Evolutionary conservation across 2,797 vertebrate species (phyloP), one percentile per base, ranked within the genome.

Genomic region (Ciconia nigra): DNA sequence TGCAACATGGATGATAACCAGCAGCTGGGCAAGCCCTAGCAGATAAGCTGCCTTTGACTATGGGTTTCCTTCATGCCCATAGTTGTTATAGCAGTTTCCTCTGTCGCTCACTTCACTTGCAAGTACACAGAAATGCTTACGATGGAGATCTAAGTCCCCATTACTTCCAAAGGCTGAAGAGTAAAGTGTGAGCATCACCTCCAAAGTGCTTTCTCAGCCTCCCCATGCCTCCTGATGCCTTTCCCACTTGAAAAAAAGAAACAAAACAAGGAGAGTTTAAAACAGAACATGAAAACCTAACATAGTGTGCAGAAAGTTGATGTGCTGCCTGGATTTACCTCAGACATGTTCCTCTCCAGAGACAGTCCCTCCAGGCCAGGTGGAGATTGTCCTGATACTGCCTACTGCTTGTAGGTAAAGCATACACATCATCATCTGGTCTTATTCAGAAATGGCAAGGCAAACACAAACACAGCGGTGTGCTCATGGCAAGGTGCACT

Each of bases 21-120:
- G 72, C 79, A 95, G 91, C 94, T 95, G 85, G 85, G 69, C 77
- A 82, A 74, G 49, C 62, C 35, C 44, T 54, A 86, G 67, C 44
- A 83, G 96, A 94, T 96, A 93, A 95, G 62, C 55, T 92, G 82
- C 63, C 26, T 87, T 84, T 49, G 61, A 69, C 39, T 76, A 15
- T 1, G 17, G 28, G 26, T 87, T 90, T 87, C 21, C 81, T 70
- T 96, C 8, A 7, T 76, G 37, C 58, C 31, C 39, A 42, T 16
- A 24, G 35, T 22, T 83, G 44, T 83, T 65, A 22, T 5, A 58
- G 62, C n/a, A n/a, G 41, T 63, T 95, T 61, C 74, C 28, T 57
- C 54, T 51, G n/a, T 67, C 11, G 0, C 37, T 59, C 52, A 31
- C 31, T 55, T 70, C 35, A 33, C 13, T 52, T 69, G 19, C 44